Evolutionary conservation across 1,140 invertebrate species (phyloP).

Genomic region (Oreohelix idahoensis): DNA sequence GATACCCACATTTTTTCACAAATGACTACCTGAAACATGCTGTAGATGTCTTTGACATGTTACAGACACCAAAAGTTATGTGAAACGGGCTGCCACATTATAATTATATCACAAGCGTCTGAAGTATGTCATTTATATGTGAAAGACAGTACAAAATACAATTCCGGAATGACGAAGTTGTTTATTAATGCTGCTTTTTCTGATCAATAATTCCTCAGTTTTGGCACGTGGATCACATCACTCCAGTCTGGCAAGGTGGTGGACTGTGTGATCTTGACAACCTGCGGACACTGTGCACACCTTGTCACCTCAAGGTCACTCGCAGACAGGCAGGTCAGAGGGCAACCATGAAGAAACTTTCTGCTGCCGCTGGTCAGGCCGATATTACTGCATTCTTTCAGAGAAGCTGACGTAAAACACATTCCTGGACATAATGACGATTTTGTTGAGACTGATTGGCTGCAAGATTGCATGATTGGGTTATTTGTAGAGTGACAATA

Average conservation of each 20-base stretch:
- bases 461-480: background rate
- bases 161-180: too few species aligned
- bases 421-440: too few species aligned
- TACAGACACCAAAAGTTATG: too few species aligned
- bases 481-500: background rate
- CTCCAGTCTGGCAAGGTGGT: slow-evolving; percentile 67
- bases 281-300: slow-evolving; percentile 66
- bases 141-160: too few species aligned
- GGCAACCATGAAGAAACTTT: slow-evolving; percentile 50
- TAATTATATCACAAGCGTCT: too few species aligned
- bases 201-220: slow-evolving; percentile 57
- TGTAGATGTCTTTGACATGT: too few species aligned
- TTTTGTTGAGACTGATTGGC: background rate
- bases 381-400: slow-evolving; percentile 68
- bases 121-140: too few species aligned
- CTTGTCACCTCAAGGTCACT: slow-evolving; percentile 67
- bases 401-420: slow-evolving; percentile 41
- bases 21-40: too few species aligned
- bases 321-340: slow-evolving; percentile 58
- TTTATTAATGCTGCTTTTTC: too few species aligned
- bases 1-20: too few species aligned
- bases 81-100: too few species aligned
- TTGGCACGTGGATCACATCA: slow-evolving; percentile 71
- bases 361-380: slow-evolving; percentile 46
- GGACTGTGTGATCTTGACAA: slow-evolving; percentile 72